Conservation (phyloP, 2,888 invertebrate species). For the Azorinus chamasolen region DNA sequence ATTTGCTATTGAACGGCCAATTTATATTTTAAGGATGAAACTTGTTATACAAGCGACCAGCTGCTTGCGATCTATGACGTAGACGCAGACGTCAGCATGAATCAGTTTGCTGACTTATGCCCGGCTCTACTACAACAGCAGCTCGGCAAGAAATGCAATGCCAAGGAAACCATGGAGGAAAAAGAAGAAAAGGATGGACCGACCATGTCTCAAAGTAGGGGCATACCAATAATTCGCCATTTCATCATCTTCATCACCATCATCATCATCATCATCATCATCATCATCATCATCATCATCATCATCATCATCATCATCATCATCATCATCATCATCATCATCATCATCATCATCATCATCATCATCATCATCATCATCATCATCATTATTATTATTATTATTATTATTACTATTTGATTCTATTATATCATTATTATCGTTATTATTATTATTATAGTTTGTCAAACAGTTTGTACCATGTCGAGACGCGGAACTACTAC, state of each 20-base stretch:
- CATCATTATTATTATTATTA: too few species aligned
- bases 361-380: neutral
- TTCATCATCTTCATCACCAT: neutral
- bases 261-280: neutral
- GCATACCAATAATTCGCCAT: conserved; percentile 9
- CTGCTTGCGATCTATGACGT: conserved; percentile 55
- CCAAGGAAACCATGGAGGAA: neutral
- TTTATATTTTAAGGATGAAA: conserved; percentile 34
- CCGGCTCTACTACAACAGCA: conserved; percentile 68
- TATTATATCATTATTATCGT: neutral
- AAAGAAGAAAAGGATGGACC: conserved; percentile 1
- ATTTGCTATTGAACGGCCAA: too few species aligned
- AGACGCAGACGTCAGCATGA: conserved; percentile 24
- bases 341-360: neutral
- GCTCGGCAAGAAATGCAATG: conserved; percentile 50
- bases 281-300: neutral
- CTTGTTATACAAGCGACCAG: conserved; percentile 61
- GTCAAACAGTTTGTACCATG: too few species aligned
- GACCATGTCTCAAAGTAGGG: conserved; percentile 31
- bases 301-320: conserved; percentile 1
- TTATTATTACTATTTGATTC: neutral
- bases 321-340: neutral
- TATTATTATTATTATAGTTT: neutral
- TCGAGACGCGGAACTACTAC: too few species aligned
- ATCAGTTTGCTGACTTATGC: conserved; percentile 53